Evolutionary conservation across 2,113 vertebrate genomes (phyloP), one percentile per base, ranked within the genome.

Genomic region (Galeopterus variegatus): DNA sequence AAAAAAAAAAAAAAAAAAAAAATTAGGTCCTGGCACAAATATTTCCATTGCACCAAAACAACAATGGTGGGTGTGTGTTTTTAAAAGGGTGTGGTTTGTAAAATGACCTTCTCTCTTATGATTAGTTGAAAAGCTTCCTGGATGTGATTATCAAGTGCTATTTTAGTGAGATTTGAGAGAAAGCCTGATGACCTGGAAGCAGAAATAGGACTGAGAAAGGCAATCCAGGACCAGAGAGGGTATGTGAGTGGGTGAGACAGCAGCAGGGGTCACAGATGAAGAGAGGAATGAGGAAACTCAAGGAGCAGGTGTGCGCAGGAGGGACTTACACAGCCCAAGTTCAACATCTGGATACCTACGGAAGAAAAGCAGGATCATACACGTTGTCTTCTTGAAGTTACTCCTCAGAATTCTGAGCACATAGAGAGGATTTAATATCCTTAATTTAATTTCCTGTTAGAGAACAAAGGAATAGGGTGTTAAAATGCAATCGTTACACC

Each of bases 121-220:
- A 94, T 75, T 33, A 88, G 5, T 48, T 80, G 8, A 90, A 93
- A 92, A 17, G 4, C 21, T 54, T 93, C 75, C 75, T 70, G 33
- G 24, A 88, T 36, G 45, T 33, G 17, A 26, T 81, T 65, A 92
- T n/a, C 36, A 81, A 72, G 33, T 52, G 26, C n/a, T 21, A 52
- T 72, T 82, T 73, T 90, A 41, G 21, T 70, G 58, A 79, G 21
- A 96, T 86, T 64, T 96, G 48, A 72, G n/a, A 94, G 84, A 76
- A 7, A 50, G 3, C 33, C 45, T 73, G 26, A 62, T 72, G 56
- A 67, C 70, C 69, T 33, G 33, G 7, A 87, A 73, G 64, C 69
- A 79, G 33, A 93, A 77, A 3, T 50, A 82, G 28, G 41, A n/a
- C 36, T 79, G 48, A 83, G 33, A 93, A 83, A 58, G 17, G 17